These are phyloP conservation scores for Xyrauchen texanus DNA, from an alignment of 2,113 vertebrate genomes.

Conservation along the genomic window DNA sequence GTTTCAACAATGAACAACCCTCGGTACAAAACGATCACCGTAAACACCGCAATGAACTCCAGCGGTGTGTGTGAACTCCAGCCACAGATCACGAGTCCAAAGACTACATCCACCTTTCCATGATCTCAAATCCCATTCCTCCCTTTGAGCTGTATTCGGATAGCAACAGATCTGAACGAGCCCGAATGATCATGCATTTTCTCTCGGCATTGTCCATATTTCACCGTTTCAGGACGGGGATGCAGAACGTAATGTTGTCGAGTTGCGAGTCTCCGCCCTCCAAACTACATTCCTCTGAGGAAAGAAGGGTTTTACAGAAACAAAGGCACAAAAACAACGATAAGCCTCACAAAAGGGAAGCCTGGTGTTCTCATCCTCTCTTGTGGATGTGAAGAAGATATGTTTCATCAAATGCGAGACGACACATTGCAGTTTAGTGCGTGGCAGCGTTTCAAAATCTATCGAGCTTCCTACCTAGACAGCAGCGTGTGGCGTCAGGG, in stretches of 20 bases:
- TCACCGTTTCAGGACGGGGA: constrained; percentile 34
- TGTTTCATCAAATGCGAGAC: background rate
- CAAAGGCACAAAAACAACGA: background rate
- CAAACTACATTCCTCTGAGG: constrained; percentile 68
- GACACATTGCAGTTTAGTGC: background rate
- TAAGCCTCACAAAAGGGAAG: no score
- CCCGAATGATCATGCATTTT: constrained; percentile 41
- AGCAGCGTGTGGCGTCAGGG: background rate
- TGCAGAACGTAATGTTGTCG: constrained; percentile 44
- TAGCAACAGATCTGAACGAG: constrained; percentile 35
- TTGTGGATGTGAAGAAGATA: no score
- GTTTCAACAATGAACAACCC: constrained; percentile 33
- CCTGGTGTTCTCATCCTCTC: background rate
- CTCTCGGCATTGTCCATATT: constrained; percentile 32
- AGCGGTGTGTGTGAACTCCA: background rate
- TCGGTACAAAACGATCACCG: constrained; percentile 13
- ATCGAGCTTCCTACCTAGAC: background rate
- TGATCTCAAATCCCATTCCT: background rate
- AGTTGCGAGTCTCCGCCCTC: constrained; percentile 70
- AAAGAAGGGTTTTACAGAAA: constrained; percentile 3
- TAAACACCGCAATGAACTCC: constrained; percentile 9
- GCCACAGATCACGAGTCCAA: background rate
- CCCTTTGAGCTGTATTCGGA: no score
- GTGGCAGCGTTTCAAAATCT: background rate
- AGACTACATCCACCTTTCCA: constrained; percentile 11